Evolutionary conservation across 2,797 vertebrate genomes (phyloP).

Genomic region (Geotrypetes seraphini): DNA sequence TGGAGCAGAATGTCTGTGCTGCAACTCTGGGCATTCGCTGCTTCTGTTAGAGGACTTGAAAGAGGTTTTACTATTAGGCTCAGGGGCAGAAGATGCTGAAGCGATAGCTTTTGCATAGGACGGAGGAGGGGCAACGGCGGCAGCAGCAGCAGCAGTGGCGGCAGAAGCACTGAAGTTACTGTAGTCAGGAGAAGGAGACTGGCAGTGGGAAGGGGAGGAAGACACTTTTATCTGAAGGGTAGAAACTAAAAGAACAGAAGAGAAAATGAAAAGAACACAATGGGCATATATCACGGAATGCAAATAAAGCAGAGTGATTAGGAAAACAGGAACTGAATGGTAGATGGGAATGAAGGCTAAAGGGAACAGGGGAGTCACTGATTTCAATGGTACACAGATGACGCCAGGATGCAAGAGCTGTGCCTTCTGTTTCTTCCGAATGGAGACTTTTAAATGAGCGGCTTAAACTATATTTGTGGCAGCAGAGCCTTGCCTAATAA

Average conservation of each 20-base stretch:
- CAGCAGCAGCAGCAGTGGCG: slow-evolving; percentile 30
- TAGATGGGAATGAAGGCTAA: slow-evolving; percentile 28
- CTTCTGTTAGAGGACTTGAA: slow-evolving; percentile 31
- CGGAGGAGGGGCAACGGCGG: slow-evolving; percentile 52
- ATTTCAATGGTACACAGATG: slow-evolving; percentile 4
- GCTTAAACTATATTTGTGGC: too few species aligned
- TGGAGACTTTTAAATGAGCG: too few species aligned
- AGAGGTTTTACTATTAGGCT: slow-evolving; percentile 16
- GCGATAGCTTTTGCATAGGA: slow-evolving; percentile 60
- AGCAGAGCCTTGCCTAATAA: too few species aligned
- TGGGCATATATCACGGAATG: slow-evolving; percentile 15
- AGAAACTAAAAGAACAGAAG: slow-evolving; percentile 69
- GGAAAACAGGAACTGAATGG: slow-evolving; percentile 12
- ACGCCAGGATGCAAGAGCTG: background rate
- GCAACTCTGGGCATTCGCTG: slow-evolving; percentile 8
- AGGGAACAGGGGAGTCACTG: slow-evolving; percentile 16
- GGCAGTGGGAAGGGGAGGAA: slow-evolving; percentile 57
- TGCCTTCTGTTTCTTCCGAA: background rate
- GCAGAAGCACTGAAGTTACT: slow-evolving; percentile 50
- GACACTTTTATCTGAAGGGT: slow-evolving; percentile 74
- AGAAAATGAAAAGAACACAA: slow-evolving; percentile 36
- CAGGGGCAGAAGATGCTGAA: slow-evolving; percentile 7
- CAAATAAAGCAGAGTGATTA: slow-evolving; percentile 25
- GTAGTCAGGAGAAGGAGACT: slow-evolving; percentile 62
- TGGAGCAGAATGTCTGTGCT: slow-evolving; percentile 37